phyloP scores from a whole-genome alignment of 2,888 invertebrate species.

The Andrena praecox region DNA sequence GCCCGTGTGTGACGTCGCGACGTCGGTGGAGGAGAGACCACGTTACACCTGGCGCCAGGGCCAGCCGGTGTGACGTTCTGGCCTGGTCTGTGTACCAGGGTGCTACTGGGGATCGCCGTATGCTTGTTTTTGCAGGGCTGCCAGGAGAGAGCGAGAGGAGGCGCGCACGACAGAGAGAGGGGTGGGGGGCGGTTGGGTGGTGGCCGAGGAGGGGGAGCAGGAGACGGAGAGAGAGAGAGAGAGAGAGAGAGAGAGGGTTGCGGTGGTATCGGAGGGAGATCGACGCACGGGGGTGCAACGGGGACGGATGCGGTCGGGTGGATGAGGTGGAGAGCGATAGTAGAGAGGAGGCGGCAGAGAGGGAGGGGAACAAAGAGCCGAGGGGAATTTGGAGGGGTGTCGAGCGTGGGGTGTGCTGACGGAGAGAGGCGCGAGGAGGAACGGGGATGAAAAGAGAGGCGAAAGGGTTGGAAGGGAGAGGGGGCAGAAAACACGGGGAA shows the following conservation, averaged over 20 bases:
- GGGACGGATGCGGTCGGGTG: conserved; percentile 16
- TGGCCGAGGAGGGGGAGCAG: conserved; percentile 15
- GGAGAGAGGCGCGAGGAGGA: background rate
- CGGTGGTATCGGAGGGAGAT: conserved; percentile 31
- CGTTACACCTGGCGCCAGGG: conserved; percentile 65
- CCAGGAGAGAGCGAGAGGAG: conserved; percentile 52
- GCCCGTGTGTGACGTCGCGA: conserved; percentile 60
- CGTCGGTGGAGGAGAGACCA: conserved; percentile 49
- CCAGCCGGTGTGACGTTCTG: conserved; percentile 69
- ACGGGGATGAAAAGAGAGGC: background rate
- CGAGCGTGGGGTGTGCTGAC: background rate
- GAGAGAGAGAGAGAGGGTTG: conserved; percentile 11
- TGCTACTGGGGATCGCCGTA: conserved; percentile 77
- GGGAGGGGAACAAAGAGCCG: conserved; percentile 6
- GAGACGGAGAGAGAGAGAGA: conserved; percentile 23
- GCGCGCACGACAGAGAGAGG: conserved; percentile 22
- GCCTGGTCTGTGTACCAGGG: conserved; percentile 75
- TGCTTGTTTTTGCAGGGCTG: conserved; percentile 78
- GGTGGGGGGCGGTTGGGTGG: conserved; percentile 13
- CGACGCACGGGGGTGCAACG: conserved; percentile 13
- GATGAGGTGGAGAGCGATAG: conserved; percentile 28
- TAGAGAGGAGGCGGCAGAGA: background rate
- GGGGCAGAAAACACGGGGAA: conserved; percentile 40
- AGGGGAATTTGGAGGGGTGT: background rate
- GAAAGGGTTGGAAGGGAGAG: conserved; percentile 10